Percentiles rank a stretch among this genome's conserved stretches.
These are phyloP conservation scores for Hyles euphorbiae DNA, from an alignment of 1,140 invertebrate species.

Conservation along the genomic window DNA sequence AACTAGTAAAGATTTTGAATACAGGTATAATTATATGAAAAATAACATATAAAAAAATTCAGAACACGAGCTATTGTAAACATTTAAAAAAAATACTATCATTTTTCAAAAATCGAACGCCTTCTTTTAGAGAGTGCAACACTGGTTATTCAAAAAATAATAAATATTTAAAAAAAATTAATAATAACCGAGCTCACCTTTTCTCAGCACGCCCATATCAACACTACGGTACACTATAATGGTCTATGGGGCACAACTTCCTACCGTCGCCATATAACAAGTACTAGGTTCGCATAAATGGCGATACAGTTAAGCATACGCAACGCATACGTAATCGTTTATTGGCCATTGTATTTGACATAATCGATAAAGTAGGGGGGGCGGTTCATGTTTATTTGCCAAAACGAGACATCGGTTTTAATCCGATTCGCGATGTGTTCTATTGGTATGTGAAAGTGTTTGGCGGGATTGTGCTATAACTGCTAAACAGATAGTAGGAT, in stretches of 20 bases:
- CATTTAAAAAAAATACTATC: no score
- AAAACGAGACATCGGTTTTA: no score
- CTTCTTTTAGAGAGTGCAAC: no score
- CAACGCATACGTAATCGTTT: slow-evolving; percentile 53
- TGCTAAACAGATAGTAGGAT: no score
- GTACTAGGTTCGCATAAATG: slow-evolving; percentile 38
- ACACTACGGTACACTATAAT: slow-evolving; percentile 21
- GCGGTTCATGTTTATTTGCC: no score
- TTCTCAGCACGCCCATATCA: slow-evolving; percentile 29
- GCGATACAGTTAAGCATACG: slow-evolving; percentile 58
- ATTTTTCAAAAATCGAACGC: no score
- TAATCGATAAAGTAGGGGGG: background rate
- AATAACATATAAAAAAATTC: no score
- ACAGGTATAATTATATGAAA: no score
- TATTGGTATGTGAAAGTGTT: background rate
- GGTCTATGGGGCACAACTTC: slow-evolving; percentile 31
- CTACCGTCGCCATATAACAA: slow-evolving; percentile 21
- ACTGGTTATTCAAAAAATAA: background rate
- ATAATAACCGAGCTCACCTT: slow-evolving; percentile 21
- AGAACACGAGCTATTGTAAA: no score
- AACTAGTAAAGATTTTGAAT: no score
- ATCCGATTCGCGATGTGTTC: background rate
- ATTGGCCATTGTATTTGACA: slow-evolving; percentile 39
- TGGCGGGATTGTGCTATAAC: no score
- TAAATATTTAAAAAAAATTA: background rate